Evolutionary conservation across 1,140 invertebrate species (phyloP).

Genomic region (Trigoniulus corallinus): DNA sequence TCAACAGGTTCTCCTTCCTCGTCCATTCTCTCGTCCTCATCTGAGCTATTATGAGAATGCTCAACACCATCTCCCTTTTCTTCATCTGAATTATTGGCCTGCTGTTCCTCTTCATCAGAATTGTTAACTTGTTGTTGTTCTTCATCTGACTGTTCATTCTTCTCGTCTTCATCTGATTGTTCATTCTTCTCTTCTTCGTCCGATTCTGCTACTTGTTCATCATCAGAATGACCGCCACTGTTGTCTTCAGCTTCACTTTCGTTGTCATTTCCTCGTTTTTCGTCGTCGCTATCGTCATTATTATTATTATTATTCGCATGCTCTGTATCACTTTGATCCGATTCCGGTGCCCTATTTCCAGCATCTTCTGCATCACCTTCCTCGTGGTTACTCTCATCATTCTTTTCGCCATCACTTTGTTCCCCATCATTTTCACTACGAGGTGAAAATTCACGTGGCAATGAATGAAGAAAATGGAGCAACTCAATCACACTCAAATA

Average conservation of each 20-base stretch:
- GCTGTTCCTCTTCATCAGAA: slow-evolving; percentile 10
- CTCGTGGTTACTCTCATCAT: not conserved
- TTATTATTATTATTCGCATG: too few relatives aligned
- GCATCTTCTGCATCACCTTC: not conserved
- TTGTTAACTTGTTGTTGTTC: slow-evolving; percentile 18
- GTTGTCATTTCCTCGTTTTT: not conserved
- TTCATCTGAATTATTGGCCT: slow-evolving; percentile 1
- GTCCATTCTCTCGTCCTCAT: slow-evolving; percentile 2
- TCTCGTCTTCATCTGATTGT: slow-evolving; percentile 3
- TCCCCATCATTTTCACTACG: not conserved
- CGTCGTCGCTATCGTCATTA: not conserved
- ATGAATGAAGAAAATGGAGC: not conserved
- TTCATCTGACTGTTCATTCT: slow-evolving; percentile 8
- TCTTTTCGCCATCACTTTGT: not conserved
- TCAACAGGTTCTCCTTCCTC: slow-evolving; percentile 9
- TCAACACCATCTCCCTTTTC: slow-evolving; percentile 7
- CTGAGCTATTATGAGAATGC: not conserved
- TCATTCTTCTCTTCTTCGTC: not conserved
- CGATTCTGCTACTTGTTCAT: not conserved
- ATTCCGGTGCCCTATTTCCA: not conserved
- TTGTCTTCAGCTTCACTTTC: not conserved
- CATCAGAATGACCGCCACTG: not conserved
- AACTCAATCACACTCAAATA: not conserved
- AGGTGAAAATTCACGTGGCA: not conserved
- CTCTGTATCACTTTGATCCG: too few relatives aligned